These are phyloP conservation scores for Agrotis segetum DNA, from an alignment of 2,888 invertebrate species.

Conservation along the genomic window DNA sequence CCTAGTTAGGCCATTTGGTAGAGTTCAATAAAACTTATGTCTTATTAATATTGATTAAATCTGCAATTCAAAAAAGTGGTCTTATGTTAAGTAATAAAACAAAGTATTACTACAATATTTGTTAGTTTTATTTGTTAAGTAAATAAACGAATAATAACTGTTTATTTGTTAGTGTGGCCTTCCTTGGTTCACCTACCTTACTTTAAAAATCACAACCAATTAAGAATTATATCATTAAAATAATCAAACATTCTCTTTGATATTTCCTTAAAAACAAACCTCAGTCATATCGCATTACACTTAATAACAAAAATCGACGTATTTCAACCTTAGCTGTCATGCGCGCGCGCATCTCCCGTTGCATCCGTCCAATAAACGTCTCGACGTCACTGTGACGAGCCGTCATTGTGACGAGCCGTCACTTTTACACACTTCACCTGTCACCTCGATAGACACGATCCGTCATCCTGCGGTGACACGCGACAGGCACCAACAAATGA, in stretches of 20 bases:
- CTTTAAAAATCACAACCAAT: neutral
- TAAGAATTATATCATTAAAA: neutral
- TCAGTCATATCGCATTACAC: slow-evolving; percentile 37
- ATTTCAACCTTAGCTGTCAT: slow-evolving; percentile 51
- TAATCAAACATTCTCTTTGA: slow-evolving; percentile 9
- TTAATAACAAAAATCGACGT: slow-evolving; percentile 55
- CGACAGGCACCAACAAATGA: slow-evolving; percentile 61
- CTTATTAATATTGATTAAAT: too few species aligned
- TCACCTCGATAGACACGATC: slow-evolving; percentile 45
- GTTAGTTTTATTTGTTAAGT: too few species aligned
- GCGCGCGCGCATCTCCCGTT: slow-evolving; percentile 66
- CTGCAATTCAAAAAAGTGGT: too few species aligned
- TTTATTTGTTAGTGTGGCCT: too few species aligned
- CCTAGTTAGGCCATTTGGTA: too few species aligned
- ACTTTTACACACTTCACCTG: slow-evolving; percentile 25
- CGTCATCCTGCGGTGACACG: slow-evolving; percentile 55
- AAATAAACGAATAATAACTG: too few species aligned
- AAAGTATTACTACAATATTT: too few species aligned
- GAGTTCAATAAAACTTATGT: too few species aligned
- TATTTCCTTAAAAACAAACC: slow-evolving; percentile 18
- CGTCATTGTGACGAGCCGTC: slow-evolving; percentile 52
- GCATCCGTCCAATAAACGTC: slow-evolving; percentile 76
- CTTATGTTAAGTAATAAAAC: too few species aligned
- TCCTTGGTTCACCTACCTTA: too few species aligned
- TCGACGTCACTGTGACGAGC: slow-evolving; percentile 65